phyloP scores from a whole-genome alignment of 2,888 invertebrate genomes.

The Tachina lurida region DNA sequence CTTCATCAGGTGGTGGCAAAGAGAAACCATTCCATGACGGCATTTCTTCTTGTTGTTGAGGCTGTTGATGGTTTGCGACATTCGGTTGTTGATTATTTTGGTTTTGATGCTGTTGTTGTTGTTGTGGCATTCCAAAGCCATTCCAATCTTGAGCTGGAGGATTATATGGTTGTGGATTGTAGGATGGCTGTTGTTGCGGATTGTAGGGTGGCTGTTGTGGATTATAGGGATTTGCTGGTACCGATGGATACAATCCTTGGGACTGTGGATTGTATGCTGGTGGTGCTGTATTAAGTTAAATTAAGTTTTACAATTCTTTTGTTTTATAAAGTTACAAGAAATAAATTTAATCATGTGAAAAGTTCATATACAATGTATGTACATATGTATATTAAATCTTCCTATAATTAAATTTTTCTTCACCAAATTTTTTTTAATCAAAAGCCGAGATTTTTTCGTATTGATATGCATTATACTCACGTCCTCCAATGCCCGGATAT shows the following conservation, averaged over 20 bases:
- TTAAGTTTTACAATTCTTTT: constrained; percentile 9
- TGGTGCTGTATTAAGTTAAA: constrained; percentile 74
- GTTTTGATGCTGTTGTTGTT: constrained; percentile 43
- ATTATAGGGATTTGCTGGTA: constrained; percentile 67
- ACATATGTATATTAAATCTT: neutral
- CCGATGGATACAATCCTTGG: constrained; percentile 62
- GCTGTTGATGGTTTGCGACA: constrained; percentile 51
- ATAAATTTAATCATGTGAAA: neutral
- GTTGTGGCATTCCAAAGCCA: constrained; percentile 63
- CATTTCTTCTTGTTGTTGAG: constrained; percentile 69
- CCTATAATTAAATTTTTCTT: neutral
- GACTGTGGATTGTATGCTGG: constrained; percentile 71
- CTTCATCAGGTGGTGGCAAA: constrained; percentile 77
- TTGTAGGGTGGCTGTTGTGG: constrained; percentile 57
- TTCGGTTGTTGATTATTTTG: constrained; percentile 54
- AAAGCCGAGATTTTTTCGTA: constrained; percentile 78
- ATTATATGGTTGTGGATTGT: constrained; percentile 59
- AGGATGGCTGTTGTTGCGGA: constrained; percentile 29
- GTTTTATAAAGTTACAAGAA: neutral
- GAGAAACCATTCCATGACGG: constrained; percentile 81
- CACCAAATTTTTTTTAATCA: constrained; percentile 69
- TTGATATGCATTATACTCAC: constrained; percentile 76
- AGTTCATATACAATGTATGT: too few species aligned
- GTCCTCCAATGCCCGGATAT: constrained; percentile 92
- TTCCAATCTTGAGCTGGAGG: constrained; percentile 72